phyloP scores from a whole-genome alignment of 1,140 invertebrate species.

The Magallana gigas region DNA sequence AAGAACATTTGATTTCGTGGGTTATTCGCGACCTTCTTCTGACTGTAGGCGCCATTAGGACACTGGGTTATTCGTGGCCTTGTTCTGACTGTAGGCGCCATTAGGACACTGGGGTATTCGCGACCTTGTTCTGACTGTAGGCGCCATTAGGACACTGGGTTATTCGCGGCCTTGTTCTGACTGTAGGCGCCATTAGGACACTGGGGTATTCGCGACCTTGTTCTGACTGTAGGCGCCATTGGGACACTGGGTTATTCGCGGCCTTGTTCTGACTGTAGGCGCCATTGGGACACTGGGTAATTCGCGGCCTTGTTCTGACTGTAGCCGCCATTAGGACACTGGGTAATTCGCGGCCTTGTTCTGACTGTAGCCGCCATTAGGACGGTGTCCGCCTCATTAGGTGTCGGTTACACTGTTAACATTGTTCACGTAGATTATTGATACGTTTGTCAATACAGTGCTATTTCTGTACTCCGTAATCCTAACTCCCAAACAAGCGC shows the following conservation, averaged over 20 bases:
- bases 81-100: neutral
- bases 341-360: neutral
- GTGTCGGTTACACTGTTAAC: constrained; percentile 1
- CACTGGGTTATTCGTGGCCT: neutral
- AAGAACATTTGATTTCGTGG: too few relatives aligned
- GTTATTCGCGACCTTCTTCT: neutral
- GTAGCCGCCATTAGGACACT: neutral
- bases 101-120: neutral
- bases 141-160: neutral
- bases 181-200: neutral
- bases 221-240: constrained; percentile 1
- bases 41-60: neutral
- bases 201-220: neutral
- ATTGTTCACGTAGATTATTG: neutral
- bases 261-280: neutral
- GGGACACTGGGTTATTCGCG: neutral
- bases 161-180: neutral
- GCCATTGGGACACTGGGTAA: neutral
- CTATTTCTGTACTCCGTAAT: neutral
- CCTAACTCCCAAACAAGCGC: too few relatives aligned
- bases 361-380: constrained; percentile 3
- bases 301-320: neutral
- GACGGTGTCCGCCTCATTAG: constrained; percentile 5
- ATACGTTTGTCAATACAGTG: neutral
- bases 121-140: neutral